A percentile compares a stretch with the other conserved stretches of the same genome.
Conservation (phyloP, 2,797 vertebrate species). For the Phoebastria nigripes region DNA sequence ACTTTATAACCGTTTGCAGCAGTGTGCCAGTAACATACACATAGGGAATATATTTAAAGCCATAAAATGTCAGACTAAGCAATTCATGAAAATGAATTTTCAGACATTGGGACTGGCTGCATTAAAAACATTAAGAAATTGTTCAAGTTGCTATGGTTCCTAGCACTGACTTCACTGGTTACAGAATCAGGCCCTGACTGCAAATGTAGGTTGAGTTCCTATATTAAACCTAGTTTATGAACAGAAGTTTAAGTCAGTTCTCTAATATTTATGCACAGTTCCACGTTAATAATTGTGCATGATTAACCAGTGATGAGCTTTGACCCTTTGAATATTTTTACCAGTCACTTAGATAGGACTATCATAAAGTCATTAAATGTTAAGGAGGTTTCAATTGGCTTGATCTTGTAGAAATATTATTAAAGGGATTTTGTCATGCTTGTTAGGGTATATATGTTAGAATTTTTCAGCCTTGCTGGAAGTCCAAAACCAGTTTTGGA, state of each 20-base stretch:
- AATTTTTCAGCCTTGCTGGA: not conserved
- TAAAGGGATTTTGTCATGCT: not conserved
- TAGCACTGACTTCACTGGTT: not conserved
- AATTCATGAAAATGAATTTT: not conserved
- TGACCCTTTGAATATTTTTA: not conserved
- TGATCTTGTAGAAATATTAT: not conserved
- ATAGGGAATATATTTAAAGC: not conserved
- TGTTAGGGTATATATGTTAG: not conserved
- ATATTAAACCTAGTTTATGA: not conserved
- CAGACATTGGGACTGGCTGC: not conserved
- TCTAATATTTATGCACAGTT: not conserved
- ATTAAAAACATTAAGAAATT: not conserved
- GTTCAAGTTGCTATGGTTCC: not conserved
- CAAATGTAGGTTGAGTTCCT: not conserved
- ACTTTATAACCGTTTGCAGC: not conserved
- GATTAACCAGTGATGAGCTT: not conserved
- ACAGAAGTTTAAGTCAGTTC: not conserved
- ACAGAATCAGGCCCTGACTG: not conserved
- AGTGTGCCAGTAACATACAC: not conserved
- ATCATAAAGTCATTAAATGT: not conserved
- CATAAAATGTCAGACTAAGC: not conserved
- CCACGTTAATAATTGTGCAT: not conserved
- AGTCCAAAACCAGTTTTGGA: conserved; percentile 3
- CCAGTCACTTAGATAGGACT: not conserved
- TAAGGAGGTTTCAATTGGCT: not conserved